A percentile compares a stretch with the other conserved stretches of the same genome.
These are phyloP conservation scores for Perca schrenkii DNA, from an alignment of 2,113 vertebrate species.

Conservation along the genomic window DNA sequence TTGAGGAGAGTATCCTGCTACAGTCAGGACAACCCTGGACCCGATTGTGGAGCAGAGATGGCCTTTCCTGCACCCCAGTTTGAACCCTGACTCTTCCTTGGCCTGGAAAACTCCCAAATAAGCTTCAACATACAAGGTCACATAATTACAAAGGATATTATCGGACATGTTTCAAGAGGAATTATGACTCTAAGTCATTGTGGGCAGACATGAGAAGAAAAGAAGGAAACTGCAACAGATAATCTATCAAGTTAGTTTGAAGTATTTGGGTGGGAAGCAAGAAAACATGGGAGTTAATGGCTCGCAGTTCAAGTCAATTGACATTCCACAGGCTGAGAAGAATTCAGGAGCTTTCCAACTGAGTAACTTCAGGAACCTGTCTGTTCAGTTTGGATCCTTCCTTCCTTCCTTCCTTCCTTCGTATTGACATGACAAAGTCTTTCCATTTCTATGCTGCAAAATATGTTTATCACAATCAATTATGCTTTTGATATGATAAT, in stretches of 20 bases:
- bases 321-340: conserved; percentile 37
- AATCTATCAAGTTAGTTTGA: not conserved
- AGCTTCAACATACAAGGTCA: conserved; percentile 12
- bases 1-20: conserved; percentile 22
- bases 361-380: conserved; percentile 32
- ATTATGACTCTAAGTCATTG: not conserved
- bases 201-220: too few species aligned
- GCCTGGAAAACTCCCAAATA: not conserved
- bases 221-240: not conserved
- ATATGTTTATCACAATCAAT: not conserved
- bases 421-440: not conserved
- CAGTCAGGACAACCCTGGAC: not conserved
- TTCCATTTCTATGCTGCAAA: not conserved
- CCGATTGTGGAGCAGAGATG: not conserved
- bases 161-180: not conserved
- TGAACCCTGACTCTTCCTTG: conserved; percentile 9
- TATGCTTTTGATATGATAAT: not conserved
- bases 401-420: not conserved
- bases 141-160: not conserved
- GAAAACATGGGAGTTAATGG: not conserved
- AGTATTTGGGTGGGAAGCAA: not conserved
- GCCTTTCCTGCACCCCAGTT: conserved; percentile 12
- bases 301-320: conserved; percentile 35
- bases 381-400: not conserved
- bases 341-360: not conserved